Base-by-base conservation (phyloP, 2,797 vertebrate genomes). In the Atherinosoma microstoma region DNA sequence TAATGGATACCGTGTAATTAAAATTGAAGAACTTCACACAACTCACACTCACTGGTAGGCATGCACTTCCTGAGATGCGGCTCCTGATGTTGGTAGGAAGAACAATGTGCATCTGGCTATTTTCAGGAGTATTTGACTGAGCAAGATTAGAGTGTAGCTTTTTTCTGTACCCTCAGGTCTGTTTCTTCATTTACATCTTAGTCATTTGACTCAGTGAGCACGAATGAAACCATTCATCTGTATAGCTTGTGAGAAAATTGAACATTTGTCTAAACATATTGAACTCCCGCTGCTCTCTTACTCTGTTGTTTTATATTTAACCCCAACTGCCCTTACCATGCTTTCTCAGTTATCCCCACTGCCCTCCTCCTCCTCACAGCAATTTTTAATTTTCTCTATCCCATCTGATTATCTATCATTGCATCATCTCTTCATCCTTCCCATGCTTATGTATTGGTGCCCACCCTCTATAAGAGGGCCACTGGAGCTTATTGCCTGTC, bases 391-490 rank as follows among this genome's bases (percentile, higher is more conserved):
- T 76, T 22, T 63, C 64, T 47, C 61, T 9, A 4, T 27, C 56
- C 38, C 47, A 61, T 81, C 51, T 61, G 20, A 67, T 80, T 71
- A 73, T 85, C 64, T 76, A 22, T 66, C 42, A 65, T 53, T 29
- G 45, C 42, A 57, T 75, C 67, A 84, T 75, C 59, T 35, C 45
- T 64, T 70, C 64, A 69, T 74, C 68, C 63, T 76, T 78, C 59
- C 51, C 35, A n/a, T 57, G 57, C 65, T 67, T 65, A 60, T 77
- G 65, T 86, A 70, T 66, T 75, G 54, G 69, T 70, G 60, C 68
- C 79, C 84, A 80, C 63, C 75, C 79, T 87, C 32, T 84, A 88
- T 73, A 86, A 85, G 70, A 82, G 82, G 88, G 87, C 87, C 82
- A 84, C 57, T 67, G 64, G 57, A 83, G 85, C 80, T 89, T 82